These are phyloP conservation scores for Hypothenemus hampei DNA, from an alignment of 1,140 invertebrate species.

Conservation along the genomic window DNA sequence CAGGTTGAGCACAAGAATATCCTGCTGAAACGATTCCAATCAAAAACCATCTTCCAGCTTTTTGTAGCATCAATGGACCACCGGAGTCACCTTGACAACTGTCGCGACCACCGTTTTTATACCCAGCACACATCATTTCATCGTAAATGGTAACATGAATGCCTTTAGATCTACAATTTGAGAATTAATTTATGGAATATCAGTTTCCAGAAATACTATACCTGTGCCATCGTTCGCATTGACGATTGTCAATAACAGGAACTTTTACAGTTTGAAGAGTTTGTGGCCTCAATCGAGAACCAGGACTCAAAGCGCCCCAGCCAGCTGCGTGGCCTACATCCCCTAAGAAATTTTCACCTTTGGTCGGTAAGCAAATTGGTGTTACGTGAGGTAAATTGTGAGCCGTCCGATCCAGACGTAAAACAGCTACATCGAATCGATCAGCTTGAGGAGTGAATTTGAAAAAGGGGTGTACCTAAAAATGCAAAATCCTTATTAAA, in stretches of 20 bases:
- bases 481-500: no score
- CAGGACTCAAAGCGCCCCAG: conserved; percentile 86
- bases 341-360: conserved; percentile 83
- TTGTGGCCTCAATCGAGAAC: conserved; percentile 81
- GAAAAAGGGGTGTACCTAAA: conserved; percentile 86
- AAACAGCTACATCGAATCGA: conserved; percentile 87
- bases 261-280: conserved; percentile 90
- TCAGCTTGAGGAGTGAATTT: conserved; percentile 91
- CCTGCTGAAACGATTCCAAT: conserved; percentile 90
- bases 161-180: conserved; percentile 58
- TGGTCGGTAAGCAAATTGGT: conserved; percentile 87
- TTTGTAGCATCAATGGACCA: conserved; percentile 83
- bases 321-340: conserved; percentile 89
- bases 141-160: conserved; percentile 93
- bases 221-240: conserved; percentile 57
- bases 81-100: conserved; percentile 76
- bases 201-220: background rate
- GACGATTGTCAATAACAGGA: conserved; percentile 80
- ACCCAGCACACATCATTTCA: conserved; percentile 96
- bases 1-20: conserved; percentile 85
- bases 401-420: conserved; percentile 81
- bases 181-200: background rate
- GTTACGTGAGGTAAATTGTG: conserved; percentile 88
- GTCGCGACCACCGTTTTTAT: conserved; percentile 82
- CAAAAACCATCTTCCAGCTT: conserved; percentile 79